Evolutionary conservation across 2,113 vertebrate genomes (phyloP), one percentile per base, ranked within the genome.

Genomic region (Pristiophorus japonicus): DNA sequence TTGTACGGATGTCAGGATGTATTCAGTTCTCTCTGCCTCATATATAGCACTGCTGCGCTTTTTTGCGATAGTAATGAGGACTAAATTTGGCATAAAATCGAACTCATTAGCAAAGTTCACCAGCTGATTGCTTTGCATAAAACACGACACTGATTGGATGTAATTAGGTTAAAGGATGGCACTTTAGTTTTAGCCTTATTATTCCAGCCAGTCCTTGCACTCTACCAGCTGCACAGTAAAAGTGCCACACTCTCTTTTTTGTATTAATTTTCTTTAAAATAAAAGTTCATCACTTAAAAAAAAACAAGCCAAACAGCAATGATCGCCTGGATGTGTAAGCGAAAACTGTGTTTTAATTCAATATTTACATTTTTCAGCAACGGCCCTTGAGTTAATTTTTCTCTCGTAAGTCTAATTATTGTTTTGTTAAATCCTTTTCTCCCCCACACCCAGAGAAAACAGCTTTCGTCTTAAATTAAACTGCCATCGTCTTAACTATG

Each of bases 51-150:
- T 96, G 97, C 97, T 96, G 98, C 97, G 97, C 97, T 94, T 67
- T 98, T 98, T 97, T 96, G 98, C 98, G 97, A 98, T 97, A 97
- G 98, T 98, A 98, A 98, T 98, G 98, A 98, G 98, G 97, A 97
- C 98, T 98, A 99, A 99, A 99, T 99, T 98, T 98, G 98, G 98
- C 98, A 99, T 99, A 99, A 99, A 99, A 99, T 99, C 98, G 98
- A 99, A 98, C 98, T 99, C 98, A 99, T 99, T 99, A 99, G 98
- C 97, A 97, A 97, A 98, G 98, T 98, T 99, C 98, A 98, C 97
- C 98, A 98, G 98, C 98, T 98, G 98, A 99, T 98, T 98, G 98
- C 98, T 98, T 98, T 98, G 98, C 98, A 98, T 98, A 98, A 98
- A 99, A 98, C 97, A 98, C 98, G 98, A 97, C 97, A 98, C 97